Evolutionary conservation across 1,140 invertebrate species (phyloP).

Genomic region (Stegodyphus mimosarum): DNA sequence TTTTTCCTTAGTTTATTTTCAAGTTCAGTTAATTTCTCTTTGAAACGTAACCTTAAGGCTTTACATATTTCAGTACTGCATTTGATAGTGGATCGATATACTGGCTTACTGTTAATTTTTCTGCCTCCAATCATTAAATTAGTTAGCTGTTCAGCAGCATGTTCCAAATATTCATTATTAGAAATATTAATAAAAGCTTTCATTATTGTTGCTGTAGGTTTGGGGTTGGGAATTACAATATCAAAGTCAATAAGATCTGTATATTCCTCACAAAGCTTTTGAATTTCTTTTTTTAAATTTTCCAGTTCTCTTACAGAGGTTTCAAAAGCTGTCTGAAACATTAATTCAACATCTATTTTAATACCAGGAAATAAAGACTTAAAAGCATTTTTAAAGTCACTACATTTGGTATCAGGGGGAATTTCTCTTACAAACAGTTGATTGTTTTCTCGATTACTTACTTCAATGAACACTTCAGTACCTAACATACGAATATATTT

Average conservation of each 20-base stretch:
- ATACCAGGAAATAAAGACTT: constrained; percentile 2
- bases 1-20: background rate
- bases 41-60: constrained; percentile 14
- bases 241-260: constrained; percentile 11
- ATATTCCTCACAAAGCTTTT: constrained; percentile 6
- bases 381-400: constrained; percentile 22
- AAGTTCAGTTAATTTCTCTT: constrained; percentile 4
- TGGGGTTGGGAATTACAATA: constrained; percentile 23
- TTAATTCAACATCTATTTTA: background rate
- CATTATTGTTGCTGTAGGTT: constrained; percentile 40
- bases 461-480: constrained; percentile 8
- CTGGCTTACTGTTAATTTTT: background rate
- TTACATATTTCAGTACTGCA: constrained; percentile 18
- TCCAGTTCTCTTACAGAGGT: constrained; percentile 16
- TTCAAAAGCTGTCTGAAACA: constrained; percentile 35
- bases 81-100: constrained; percentile 38
- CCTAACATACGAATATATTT: constrained; percentile 1
- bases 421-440: constrained; percentile 19
- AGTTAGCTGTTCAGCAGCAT: background rate
- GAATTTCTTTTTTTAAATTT: constrained; percentile 8
- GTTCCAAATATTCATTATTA: constrained; percentile 2
- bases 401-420: background rate
- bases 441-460: constrained; percentile 5
- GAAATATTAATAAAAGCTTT: constrained; percentile 39
- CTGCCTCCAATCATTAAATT: background rate